Base-by-base conservation (phyloP, 2,113 vertebrate genomes). In the Prolemur simus region DNA sequence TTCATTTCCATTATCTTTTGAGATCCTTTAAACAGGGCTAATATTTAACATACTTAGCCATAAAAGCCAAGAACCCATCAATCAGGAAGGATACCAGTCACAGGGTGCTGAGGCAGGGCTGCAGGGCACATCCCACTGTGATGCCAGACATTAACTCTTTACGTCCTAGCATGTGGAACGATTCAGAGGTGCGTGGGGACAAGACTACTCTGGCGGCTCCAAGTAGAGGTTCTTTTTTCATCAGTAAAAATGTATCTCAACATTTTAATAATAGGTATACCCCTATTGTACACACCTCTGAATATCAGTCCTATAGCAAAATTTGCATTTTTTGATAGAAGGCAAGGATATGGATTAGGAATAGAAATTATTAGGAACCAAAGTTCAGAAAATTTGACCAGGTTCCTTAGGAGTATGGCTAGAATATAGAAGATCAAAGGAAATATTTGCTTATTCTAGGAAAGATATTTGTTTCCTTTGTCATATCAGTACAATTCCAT, bases 321-420 rank as follows among this genome's bases (percentile, higher is more conserved):
- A 95, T 77, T 76, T 89, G 39, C 52, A 39, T 89, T 94, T 85
- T 54, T 78, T 87, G 49, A 58, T 87, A 52, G 29, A 91, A 80
- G 25, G 17, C 37, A 66, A 78, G 32, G 47, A 3, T 73, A 77
- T 69, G 54, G 13, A 39, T 86, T 89, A 82, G n/a, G 39, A 54
- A 91, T 76, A 84, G 34, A 54, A 91, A 91, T 60, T 81, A 82
- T 45, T 73, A 37, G 85, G 32, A 90, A 85, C 13, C 11, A 63
- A 27, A 64, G 14, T 64, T 92, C 34, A 86, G 39, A 85, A 94
- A 68, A 27, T 21, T 66, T 85, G 34, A 52, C 13, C 5, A 60
- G 32, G 8, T 95, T 94, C 15, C 45, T 71, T 92, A n/a, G n/a
- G 17, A 90, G 23, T 58, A 49, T 37, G 27, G 32, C 32, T 83